These are phyloP conservation scores for Limenitis camilla DNA, from an alignment of 2,888 invertebrate species.

Conservation along the genomic window DNA sequence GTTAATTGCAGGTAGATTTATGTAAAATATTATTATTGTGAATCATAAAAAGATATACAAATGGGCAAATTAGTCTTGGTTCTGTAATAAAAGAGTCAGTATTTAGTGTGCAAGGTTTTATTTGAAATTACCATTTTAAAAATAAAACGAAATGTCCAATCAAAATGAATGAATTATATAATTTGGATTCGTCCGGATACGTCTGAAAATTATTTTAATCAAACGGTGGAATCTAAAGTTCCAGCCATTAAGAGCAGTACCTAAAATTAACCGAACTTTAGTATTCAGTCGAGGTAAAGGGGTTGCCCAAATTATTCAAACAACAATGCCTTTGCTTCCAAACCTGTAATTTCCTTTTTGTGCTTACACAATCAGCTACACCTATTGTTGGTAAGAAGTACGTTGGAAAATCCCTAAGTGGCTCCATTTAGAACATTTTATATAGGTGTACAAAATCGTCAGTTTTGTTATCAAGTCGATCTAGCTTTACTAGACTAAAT, in stretches of 20 bases:
- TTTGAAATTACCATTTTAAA: neutral
- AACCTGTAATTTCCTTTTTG: conserved; percentile 60
- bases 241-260: conserved; percentile 18
- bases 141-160: neutral
- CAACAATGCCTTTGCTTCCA: conserved; percentile 40
- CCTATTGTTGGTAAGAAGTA: conserved; percentile 11
- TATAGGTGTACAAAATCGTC: neutral
- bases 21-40: neutral
- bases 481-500: too few relatives aligned
- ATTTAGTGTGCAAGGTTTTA: neutral
- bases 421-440: neutral
- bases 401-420: conserved; percentile 10
- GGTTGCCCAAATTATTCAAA: conserved; percentile 54
- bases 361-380: conserved; percentile 36
- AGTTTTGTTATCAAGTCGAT: neutral
- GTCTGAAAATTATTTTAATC: conserved; percentile 17
- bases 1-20: neutral
- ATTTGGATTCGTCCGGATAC: conserved; percentile 4
- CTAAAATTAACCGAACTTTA: conserved; percentile 19
- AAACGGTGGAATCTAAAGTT: conserved; percentile 20
- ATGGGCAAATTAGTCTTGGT: neutral
- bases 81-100: neutral
- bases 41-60: conserved; percentile 1
- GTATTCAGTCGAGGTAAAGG: conserved; percentile 36
- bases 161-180: conserved; percentile 4